Conservation (phyloP, 2,797 vertebrate species). For the Sebastes kiyomatsui region DNA sequence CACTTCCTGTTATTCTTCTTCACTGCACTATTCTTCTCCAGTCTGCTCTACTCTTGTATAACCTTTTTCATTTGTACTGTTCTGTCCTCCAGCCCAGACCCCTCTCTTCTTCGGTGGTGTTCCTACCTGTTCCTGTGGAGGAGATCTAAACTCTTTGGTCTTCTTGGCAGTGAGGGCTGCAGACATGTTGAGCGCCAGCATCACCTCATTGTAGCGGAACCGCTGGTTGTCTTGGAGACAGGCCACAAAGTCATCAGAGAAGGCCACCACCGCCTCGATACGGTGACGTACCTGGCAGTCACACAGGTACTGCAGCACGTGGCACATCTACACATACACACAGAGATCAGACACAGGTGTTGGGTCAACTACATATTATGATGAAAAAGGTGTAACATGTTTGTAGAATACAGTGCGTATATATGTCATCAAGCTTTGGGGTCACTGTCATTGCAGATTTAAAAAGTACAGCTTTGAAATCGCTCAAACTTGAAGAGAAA, state of each 20-base stretch:
- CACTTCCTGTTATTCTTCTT: not conserved
- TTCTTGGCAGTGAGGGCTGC: constrained; percentile 95
- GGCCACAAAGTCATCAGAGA: constrained; percentile 95
- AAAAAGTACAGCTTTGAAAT: not conserved
- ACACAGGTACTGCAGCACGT: constrained; percentile 93
- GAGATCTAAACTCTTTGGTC: constrained; percentile 95
- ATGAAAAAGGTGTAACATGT: not conserved
- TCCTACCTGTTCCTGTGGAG: constrained; percentile 94
- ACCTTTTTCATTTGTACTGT: not conserved
- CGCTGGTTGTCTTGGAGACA: constrained; percentile 96
- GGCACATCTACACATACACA: constrained; percentile 86
- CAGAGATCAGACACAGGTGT: not conserved
- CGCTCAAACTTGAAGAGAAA: not conserved
- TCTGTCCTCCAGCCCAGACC: not conserved
- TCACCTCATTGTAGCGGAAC: constrained; percentile 96
- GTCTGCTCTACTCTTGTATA: not conserved
- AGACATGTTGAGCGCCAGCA: constrained; percentile 98
- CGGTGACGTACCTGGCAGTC: constrained; percentile 95
- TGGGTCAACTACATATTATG: not conserved
- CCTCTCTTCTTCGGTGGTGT: not conserved
- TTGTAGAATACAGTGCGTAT: not conserved
- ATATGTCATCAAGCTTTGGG: not conserved
- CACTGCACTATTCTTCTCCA: not conserved
- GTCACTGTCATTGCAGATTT: not conserved
- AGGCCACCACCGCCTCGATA: constrained; percentile 95